phyloP scores from a whole-genome alignment of 2,888 invertebrate species.

The Lasioglossum lativentre region DNA sequence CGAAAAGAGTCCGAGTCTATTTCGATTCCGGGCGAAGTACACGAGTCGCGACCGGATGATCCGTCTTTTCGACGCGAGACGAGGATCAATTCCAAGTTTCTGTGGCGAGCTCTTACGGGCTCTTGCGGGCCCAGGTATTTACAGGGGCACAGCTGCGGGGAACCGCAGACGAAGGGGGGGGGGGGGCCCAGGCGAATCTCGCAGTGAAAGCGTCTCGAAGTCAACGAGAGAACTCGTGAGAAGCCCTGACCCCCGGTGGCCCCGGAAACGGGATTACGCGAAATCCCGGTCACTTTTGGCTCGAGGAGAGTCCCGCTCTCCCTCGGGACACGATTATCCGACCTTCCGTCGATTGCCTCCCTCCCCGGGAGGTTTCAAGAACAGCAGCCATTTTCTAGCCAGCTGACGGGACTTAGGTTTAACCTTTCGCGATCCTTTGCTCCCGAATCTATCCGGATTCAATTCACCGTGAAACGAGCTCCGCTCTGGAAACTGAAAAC shows the following conservation, averaged over 20 bases:
- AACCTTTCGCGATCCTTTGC: conserved; percentile 27
- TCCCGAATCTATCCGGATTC: conserved; percentile 75
- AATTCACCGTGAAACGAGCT: conserved; percentile 84
- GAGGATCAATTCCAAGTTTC: neutral
- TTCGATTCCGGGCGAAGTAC: neutral
- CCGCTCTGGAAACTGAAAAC: neutral
- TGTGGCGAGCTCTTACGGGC: neutral
- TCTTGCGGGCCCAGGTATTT: neutral
- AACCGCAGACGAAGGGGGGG: conserved; percentile 16
- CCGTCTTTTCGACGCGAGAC: conserved; percentile 9
- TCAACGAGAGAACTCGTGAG: conserved; percentile 4
- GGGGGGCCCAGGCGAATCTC: neutral
- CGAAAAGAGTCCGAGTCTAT: neutral
- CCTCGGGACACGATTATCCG: conserved; percentile 60
- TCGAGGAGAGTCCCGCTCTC: conserved; percentile 68
- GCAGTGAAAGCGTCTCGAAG: neutral
- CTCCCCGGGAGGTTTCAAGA: conserved; percentile 71
- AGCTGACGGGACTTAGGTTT: conserved; percentile 70
- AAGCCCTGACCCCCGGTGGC: conserved; percentile 37
- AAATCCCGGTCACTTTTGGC: conserved; percentile 82
- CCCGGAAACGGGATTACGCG: conserved; percentile 79
- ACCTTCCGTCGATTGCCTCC: conserved; percentile 37
- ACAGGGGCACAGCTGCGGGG: conserved; percentile 37
- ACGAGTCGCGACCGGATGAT: conserved; percentile 16
- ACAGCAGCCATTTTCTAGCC: conserved; percentile 62